phyloP scores from a whole-genome alignment of 2,888 invertebrate genomes.

The Lymantria dispar region DNA sequence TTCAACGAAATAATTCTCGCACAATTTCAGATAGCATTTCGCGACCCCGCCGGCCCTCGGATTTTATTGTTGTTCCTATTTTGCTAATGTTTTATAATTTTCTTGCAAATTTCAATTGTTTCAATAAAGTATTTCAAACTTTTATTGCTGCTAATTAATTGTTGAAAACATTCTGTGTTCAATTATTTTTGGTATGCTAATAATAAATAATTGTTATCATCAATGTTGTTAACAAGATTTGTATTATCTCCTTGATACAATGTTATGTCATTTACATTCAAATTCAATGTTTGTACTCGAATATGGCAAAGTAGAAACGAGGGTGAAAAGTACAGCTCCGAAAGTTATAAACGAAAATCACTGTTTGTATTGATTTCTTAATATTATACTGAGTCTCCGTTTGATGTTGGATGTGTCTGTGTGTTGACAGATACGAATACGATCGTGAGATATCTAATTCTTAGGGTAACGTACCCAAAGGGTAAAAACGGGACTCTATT shows the following conservation, averaged over 20 bases:
- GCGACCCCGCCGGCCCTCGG: conserved; percentile 13
- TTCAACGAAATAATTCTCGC: conserved; percentile 30
- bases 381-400: no score
- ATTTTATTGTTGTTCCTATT: conserved; percentile 17
- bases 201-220: background rate
- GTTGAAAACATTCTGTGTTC: background rate
- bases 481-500: no score
- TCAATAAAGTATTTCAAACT: conserved; percentile 13
- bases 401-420: no score
- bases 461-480: no score
- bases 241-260: background rate
- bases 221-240: background rate
- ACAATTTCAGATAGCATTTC: conserved; percentile 39
- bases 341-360: no score
- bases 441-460: no score
- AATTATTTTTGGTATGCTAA: conserved; percentile 3
- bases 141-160: conserved; percentile 15
- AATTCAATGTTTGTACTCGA: no score
- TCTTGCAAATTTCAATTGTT: conserved; percentile 14
- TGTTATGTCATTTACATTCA: no score
- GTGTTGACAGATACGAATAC: no score
- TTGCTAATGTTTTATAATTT: conserved; percentile 21
- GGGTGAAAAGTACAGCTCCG: no score
- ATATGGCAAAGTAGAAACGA: no score
- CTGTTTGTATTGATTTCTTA: no score